Base-by-base conservation (phyloP, 2,888 invertebrate species). In the Erebia palarica region DNA sequence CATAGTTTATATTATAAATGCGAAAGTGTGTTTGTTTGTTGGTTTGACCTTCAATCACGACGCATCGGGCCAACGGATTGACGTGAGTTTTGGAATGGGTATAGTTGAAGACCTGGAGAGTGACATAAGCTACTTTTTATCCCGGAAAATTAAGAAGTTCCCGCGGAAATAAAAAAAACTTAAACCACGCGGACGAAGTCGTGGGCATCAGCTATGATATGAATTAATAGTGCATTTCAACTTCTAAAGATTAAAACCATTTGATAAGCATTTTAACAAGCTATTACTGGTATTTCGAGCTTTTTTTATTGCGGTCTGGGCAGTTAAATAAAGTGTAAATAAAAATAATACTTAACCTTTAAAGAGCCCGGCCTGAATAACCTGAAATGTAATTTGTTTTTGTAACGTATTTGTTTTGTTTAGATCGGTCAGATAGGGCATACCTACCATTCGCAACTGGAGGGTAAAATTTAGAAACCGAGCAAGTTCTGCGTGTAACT, bases 361-460 rank as follows among this genome's bases (percentile, higher is more conserved):
- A 58, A 7, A 58, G 36, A 27, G 1, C 27, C 5, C 27, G 8
- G 27, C 36, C 27, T 27, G 27, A 55, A 55, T 57, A 7, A 14
- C 18, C 57, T 21, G 57, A 36, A 59, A 59, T 8, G 36, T 36
- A 59, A 59, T 36, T 27, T 27, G 27, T 59, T 27, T 59, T 59
- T 59, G 58, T 13, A 36, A 36, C 27, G 27, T 59, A 59, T 59
- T 59, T 59, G 36, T 36, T 59, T 59, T 36, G 58, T 14, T 59
- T n/a, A 59, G 58, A 59, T 59, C 36, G 58, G 3, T 14, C 5
- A 27, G 58, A 59, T 59, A 59, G 36, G 7, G 58, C 58, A 59
- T 27, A 59, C 16, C n/a, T n/a, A n/a, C n/a, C n/a, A 55, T 14
- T 55, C 18, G 10, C 16, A 9, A 55, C 9, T 16, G 16, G 18